Evolutionary conservation across 2,888 invertebrate genomes (phyloP).

Genomic region (Agonopterix arenella): DNA sequence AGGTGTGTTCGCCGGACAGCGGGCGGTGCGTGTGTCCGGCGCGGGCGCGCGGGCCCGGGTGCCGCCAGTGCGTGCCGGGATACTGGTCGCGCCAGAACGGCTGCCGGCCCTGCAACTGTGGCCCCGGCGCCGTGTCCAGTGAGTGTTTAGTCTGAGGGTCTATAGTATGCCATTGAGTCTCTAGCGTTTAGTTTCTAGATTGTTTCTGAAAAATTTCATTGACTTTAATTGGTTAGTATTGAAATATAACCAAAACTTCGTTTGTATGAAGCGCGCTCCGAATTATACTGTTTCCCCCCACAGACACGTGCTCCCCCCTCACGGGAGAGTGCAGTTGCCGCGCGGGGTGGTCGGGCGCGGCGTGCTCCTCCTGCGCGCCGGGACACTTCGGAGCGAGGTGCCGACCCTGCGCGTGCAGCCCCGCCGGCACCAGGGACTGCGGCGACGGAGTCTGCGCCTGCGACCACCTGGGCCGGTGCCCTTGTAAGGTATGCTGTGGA

Average conservation of each 20-base stretch:
- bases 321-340: slow-evolving; percentile 87
- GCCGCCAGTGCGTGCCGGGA: slow-evolving; percentile 87
- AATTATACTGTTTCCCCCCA: too few relatives aligned
- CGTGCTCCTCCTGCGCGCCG: slow-evolving; percentile 88
- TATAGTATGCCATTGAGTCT: too few relatives aligned
- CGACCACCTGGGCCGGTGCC: slow-evolving; percentile 86
- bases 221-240: too few relatives aligned
- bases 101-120: slow-evolving; percentile 85
- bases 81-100: slow-evolving; percentile 90
- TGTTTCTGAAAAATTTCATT: too few relatives aligned
- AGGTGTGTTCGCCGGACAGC: slow-evolving; percentile 91
- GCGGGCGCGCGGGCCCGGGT: slow-evolving; percentile 88
- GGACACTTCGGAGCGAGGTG: slow-evolving; percentile 95
- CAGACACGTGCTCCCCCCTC: slow-evolving; percentile 79
- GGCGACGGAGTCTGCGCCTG: slow-evolving; percentile 81
- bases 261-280: too few relatives aligned
- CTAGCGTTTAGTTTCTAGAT: too few relatives aligned
- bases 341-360: slow-evolving; percentile 83
- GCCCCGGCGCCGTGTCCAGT: slow-evolving; percentile 62
- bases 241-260: too few relatives aligned
- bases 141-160: slow-evolving; percentile 11
- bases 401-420: slow-evolving; percentile 88
- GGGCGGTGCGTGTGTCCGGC: slow-evolving; percentile 96
- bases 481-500: slow-evolving; percentile 93
- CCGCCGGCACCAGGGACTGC: slow-evolving; percentile 81